A percentile compares a stretch with the other conserved stretches of the same genome.
phyloP scores from a whole-genome alignment of 2,888 invertebrate species.

The Allophyes oxyacanthae region DNA sequence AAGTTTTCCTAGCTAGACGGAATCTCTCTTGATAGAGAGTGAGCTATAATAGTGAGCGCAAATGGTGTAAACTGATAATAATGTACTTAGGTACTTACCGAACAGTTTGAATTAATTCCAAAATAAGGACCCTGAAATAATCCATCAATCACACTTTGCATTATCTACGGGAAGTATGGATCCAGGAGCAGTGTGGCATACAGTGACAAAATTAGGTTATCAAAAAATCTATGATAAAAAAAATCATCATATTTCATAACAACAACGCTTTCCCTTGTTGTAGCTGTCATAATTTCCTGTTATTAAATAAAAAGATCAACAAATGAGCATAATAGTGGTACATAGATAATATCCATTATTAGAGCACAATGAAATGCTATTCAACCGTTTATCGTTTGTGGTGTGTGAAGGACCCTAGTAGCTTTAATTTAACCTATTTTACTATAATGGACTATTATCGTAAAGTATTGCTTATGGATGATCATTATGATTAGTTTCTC shows the following conservation, averaged over 20 bases:
- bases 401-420: constrained; percentile 52
- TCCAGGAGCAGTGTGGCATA: too few species aligned
- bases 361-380: constrained; percentile 62
- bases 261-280: constrained; percentile 60
- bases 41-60: too few species aligned
- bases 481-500: constrained; percentile 23
- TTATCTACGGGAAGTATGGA: too few species aligned
- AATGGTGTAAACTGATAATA: too few species aligned
- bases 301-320: constrained; percentile 57
- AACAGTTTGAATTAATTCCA: too few species aligned
- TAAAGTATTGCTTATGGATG: constrained; percentile 32
- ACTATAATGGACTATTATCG: constrained; percentile 35
- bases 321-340: constrained; percentile 42
- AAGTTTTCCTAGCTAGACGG: too few species aligned
- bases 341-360: constrained; percentile 65
- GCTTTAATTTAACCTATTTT: constrained; percentile 38
- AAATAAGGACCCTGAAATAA: too few species aligned
- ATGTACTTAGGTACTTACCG: too few species aligned
- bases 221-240: neutral
- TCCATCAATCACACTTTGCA: too few species aligned
- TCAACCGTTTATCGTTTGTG: constrained; percentile 61
- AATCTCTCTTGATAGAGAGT: too few species aligned
- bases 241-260: constrained; percentile 35
- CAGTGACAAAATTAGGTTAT: too few species aligned
- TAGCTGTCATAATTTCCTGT: constrained; percentile 70